Conservation (phyloP, 2,797 vertebrate species). For the Liasis olivaceus region DNA sequence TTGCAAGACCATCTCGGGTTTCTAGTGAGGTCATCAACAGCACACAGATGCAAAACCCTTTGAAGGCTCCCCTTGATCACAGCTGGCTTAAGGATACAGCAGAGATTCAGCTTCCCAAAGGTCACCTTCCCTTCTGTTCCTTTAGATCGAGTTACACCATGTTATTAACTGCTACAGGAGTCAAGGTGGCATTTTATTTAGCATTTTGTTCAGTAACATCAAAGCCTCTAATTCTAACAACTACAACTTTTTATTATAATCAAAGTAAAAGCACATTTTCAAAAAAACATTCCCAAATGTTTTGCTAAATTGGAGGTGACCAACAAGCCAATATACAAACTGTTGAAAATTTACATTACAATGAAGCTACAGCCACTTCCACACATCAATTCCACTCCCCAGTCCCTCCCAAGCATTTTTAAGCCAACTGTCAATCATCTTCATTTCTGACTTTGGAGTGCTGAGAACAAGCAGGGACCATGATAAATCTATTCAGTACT, state of each 20-base stretch:
- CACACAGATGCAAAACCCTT: not conserved
- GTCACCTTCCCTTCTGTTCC: not conserved
- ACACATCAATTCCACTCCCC: not conserved
- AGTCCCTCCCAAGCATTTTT: not conserved
- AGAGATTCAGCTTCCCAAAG: not conserved
- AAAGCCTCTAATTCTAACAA: not conserved
- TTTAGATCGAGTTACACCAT: not conserved
- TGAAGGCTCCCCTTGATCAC: not conserved
- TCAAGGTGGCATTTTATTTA: not conserved
- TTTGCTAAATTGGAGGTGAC: not conserved
- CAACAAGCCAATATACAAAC: not conserved
- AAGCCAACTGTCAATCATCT: not conserved
- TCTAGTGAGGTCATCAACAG: not conserved
- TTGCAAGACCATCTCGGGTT: not conserved
- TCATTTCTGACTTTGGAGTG: not conserved
- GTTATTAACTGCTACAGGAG: not conserved
- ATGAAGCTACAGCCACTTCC: not conserved
- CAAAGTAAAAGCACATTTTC: not conserved
- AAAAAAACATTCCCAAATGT: not conserved
- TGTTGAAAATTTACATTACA: constrained; percentile 8
- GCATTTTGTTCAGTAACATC: not conserved
- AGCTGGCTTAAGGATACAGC: not conserved
- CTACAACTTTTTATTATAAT: not conserved
- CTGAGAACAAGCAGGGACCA: not conserved
- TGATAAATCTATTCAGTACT: not conserved